Base-by-base conservation (phyloP, 2,797 vertebrate genomes). In the Zonotrichia albicollis region DNA sequence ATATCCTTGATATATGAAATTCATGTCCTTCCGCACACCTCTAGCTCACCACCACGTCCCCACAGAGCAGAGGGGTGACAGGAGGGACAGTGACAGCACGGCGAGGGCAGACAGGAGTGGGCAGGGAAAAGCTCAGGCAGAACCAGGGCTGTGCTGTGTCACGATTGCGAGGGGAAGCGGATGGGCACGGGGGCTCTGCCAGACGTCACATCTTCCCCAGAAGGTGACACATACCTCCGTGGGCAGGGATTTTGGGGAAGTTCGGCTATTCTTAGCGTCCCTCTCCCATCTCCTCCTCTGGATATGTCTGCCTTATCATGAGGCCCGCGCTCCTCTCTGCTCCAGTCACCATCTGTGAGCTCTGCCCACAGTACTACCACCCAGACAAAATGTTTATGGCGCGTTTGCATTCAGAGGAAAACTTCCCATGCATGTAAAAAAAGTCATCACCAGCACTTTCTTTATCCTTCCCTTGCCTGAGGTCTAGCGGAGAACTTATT, bases 161-260 rank as follows among this genome's bases (percentile, higher is more conserved):
- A 95, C 1, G 32, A 86, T 48, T 79, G 34, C 4, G n/a, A 61
- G 23, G 78, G 89, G 78, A 94, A 94, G 67, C 0, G 5, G 51
- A 88, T 55, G 54, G 77, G 70, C 84, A 88, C 0, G 1, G 51
- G 70, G 84, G 70, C 86, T 91, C 43, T 71, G 85, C 72, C 21
- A 95, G 94, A 93, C 6, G 1, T 29, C 65, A 42, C 61, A 77
- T 93, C 51, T 90, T 84, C 84, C 77, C 84, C 50, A 14, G 51
- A 72, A 88, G 74, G 46, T 92, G 96, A 95, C 92, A 86, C 92
- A 94, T 22, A n/a, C 14, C 3, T 16, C 81, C 5, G 92, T 92
- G 95, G 90, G 95, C 64, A 93, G 92, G 84, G 81, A 89, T 87
- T 94, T 82, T 90, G 78, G 90, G 86, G 86, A 96, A 96, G 86